Evolutionary conservation across 2,113 vertebrate species (phyloP), one percentile per base, ranked within the genome.

Genomic region (Xiphophorus couchianus): DNA sequence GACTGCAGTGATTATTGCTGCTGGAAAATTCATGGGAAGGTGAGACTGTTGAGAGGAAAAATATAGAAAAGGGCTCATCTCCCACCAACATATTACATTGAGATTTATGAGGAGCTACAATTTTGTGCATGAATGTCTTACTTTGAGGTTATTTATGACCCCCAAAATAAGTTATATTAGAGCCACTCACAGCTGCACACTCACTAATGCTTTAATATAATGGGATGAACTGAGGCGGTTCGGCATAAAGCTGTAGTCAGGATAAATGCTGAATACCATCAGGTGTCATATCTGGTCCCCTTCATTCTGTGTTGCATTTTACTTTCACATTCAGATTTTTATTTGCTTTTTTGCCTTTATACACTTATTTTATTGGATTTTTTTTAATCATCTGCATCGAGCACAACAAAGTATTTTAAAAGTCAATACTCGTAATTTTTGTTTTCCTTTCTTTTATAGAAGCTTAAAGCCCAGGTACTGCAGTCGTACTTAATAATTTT

Each of bases 161-260:
- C 39, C 33, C 6, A 39, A 71, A 85, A 71, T 68, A 79, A 73
- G 74, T 64, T 73, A 61, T 67, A 64, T 70, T 73, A 73, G 27
- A 44, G 14, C 35, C 35, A 37, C 51, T 74, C 30, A 42, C 70
- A 42, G 48, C 61, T 27, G 22, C 44, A 35, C 72, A 54, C 29
- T 61, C 62, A 69, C 67, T 29, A 31, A 51, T 68, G 69, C 3
- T 5, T 71, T 67, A 73, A 76, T 82, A 61, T 70, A 78, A 76
- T 64, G 31, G 70, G 58, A 82, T 78, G 69, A 84, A 80, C 48
- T 68, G 74, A 73, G 76, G 62, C 37, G 33, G 68, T 87, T 85
- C 79, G 82, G 85, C 83, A 82, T 88, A 84, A 73, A 80, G 62
- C 82, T 77, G 78, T 48, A 73, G 79, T 86, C 77, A 83, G 79